A percentile compares a stretch with the other conserved stretches of the same genome.
phyloP scores from a whole-genome alignment of 2,113 vertebrate species.

The Ptilorrhoa leucosticta region DNA sequence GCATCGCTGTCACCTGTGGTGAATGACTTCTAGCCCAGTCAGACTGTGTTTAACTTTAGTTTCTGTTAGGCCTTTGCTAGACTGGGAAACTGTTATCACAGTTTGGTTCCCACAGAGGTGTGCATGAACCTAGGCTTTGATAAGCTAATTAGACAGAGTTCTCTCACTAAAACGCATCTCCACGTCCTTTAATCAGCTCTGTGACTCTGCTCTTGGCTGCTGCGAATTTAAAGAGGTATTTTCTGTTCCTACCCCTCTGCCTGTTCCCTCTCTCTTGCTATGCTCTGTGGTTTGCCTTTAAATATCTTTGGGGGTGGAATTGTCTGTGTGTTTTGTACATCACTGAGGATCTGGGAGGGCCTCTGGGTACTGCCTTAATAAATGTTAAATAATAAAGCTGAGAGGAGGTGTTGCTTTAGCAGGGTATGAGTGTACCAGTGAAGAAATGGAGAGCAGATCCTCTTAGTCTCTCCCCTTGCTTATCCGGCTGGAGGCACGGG shows the following conservation, averaged over 20 bases:
- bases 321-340: not conserved
- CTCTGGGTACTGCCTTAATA: not conserved
- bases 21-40: not conserved
- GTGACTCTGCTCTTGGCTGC: not conserved
- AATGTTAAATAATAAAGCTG: not conserved
- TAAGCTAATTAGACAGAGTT: constrained; percentile 9
- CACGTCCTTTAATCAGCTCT: not conserved
- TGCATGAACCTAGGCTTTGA: constrained; percentile 2
- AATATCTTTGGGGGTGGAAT: not conserved
- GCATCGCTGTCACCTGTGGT: not conserved
- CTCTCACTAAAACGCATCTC: not conserved
- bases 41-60: not conserved
- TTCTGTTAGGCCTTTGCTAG: constrained; percentile 10
- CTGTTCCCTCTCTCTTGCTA: not conserved
- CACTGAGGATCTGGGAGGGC: not conserved
- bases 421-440: not conserved
- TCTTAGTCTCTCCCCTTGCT: not conserved
- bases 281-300: not conserved
- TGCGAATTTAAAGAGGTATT: not conserved
- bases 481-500: not conserved
- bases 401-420: not conserved
- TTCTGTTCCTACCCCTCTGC: not conserved
- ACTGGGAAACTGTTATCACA: not conserved
- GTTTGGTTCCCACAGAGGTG: constrained; percentile 40
- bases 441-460: not conserved